These are phyloP conservation scores for Alexandromys fortis DNA, from an alignment of 2,113 vertebrate genomes.

Conservation along the genomic window DNA sequence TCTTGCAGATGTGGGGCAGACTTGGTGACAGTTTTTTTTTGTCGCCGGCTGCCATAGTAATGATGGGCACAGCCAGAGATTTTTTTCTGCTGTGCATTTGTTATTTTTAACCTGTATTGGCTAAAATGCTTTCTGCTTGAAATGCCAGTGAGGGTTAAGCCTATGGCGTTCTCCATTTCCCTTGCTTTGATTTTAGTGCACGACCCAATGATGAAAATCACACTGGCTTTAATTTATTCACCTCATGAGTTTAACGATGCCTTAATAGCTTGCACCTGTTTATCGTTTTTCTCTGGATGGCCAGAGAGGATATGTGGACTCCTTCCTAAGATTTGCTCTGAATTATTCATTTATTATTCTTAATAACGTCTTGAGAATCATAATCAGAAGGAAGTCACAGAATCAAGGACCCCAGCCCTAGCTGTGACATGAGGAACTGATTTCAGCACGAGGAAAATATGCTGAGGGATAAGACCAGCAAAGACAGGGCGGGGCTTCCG, in stretches of 20 bases:
- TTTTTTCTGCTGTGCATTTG: background rate
- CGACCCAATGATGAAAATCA: conserved; percentile 39
- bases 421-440: conserved; percentile 83
- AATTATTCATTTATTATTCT: conserved; percentile 86
- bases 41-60: background rate
- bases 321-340: conserved; percentile 79
- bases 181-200: conserved; percentile 65
- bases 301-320: conserved; percentile 72
- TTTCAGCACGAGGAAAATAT: conserved; percentile 82
- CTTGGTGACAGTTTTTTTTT: background rate
- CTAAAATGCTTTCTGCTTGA: conserved; percentile 38
- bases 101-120: conserved; percentile 9
- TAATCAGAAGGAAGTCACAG: conserved; percentile 87
- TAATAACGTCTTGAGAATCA: conserved; percentile 87
- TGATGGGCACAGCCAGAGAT: background rate
- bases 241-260: conserved; percentile 49
- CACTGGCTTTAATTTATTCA: conserved; percentile 49
- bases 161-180: background rate
- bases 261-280: conserved; percentile 53
- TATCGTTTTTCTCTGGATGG: conserved; percentile 56
- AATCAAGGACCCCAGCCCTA: conserved; percentile 83
- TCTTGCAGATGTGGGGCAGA: background rate
- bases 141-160: background rate
- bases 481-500: conserved; percentile 70
- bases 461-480: conserved; percentile 81